Conservation (phyloP, 2,113 vertebrate species). For the Pyxicephalus adspersus region DNA sequence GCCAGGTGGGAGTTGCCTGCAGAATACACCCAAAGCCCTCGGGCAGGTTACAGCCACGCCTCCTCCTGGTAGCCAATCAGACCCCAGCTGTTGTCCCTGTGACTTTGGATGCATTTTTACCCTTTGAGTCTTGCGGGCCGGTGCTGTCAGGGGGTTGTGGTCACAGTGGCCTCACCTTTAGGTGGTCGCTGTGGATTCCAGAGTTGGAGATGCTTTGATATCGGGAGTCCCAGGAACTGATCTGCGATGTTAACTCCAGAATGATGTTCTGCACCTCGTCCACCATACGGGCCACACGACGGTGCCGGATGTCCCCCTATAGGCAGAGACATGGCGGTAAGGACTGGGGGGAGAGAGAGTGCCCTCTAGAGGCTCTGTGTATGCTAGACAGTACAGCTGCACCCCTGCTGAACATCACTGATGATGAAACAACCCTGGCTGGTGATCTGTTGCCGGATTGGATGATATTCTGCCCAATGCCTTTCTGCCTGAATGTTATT, state of each 20-base stretch:
- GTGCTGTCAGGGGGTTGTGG: background rate
- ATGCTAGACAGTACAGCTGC: background rate
- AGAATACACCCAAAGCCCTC: too few relatives aligned
- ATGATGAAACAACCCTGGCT: too few relatives aligned
- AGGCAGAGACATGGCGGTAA: background rate
- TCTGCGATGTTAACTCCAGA: slow-evolving; percentile 72
- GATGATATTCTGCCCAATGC: too few relatives aligned
- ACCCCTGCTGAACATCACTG: too few relatives aligned
- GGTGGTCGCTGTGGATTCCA: slow-evolving; percentile 74
- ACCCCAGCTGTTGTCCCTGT: too few relatives aligned
- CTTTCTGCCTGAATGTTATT: too few relatives aligned
- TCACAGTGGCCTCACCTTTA: slow-evolving; percentile 69
- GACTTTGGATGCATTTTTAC: too few relatives aligned
- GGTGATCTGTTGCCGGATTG: too few relatives aligned
- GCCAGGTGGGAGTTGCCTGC: too few relatives aligned
- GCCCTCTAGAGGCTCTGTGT: background rate
- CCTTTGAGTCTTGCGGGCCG: background rate
- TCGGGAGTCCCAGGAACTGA: slow-evolving; percentile 75
- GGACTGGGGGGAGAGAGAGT: background rate
- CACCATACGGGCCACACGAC: slow-evolving; percentile 71
- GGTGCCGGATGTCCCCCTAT: slow-evolving; percentile 73
- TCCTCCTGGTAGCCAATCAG: too few relatives aligned
- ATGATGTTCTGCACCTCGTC: slow-evolving; percentile 79
- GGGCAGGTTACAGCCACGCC: too few relatives aligned
- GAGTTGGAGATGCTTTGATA: slow-evolving; percentile 80